A percentile compares a stretch with the other conserved stretches of the same genome.
These are phyloP conservation scores for Sitophilus oryzae DNA, from an alignment of 1,140 invertebrate species.

Conservation along the genomic window DNA sequence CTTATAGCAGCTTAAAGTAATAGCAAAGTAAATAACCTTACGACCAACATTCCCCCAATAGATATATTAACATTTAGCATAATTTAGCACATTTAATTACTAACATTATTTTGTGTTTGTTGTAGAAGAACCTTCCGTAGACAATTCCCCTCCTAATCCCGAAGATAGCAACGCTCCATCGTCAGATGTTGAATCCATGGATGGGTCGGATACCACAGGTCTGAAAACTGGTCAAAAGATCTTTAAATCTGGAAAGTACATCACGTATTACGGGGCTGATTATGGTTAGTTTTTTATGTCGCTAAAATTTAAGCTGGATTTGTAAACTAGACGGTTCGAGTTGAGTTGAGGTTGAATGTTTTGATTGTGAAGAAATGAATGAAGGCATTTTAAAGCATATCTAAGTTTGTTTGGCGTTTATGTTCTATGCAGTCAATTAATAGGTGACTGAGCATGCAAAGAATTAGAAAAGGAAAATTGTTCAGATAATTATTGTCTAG, in stretches of 20 bases:
- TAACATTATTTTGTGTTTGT: conserved; percentile 17
- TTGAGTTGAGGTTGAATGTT: background rate
- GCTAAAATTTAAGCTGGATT: background rate
- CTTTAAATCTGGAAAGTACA: conserved; percentile 21
- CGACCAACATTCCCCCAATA: too few species aligned
- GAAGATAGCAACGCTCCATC: conserved; percentile 7
- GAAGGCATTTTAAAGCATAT: too few species aligned
- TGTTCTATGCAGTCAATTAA: background rate
- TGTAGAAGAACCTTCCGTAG: conserved; percentile 20
- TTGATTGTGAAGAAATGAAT: too few species aligned
- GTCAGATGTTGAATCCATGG: conserved; percentile 12
- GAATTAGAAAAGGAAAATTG: background rate
- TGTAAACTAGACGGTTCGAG: background rate
- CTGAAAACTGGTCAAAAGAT: conserved; percentile 12
- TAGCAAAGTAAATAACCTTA: too few species aligned
- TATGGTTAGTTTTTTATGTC: conserved; percentile 30
- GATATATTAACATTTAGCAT: too few species aligned
- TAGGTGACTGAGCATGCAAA: background rate
- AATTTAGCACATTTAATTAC: too few species aligned
- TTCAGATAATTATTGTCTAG: too few species aligned
- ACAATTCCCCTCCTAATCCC: conserved; percentile 13
- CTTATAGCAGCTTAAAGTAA: too few species aligned
- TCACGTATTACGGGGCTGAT: conserved; percentile 27
- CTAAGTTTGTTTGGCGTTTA: too few species aligned
- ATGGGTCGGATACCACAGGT: background rate